Percentiles rank a stretch among this genome's conserved stretches.
phyloP scores from a whole-genome alignment of 2,113 vertebrate genomes.

The Hemicordylus capensis region DNA sequence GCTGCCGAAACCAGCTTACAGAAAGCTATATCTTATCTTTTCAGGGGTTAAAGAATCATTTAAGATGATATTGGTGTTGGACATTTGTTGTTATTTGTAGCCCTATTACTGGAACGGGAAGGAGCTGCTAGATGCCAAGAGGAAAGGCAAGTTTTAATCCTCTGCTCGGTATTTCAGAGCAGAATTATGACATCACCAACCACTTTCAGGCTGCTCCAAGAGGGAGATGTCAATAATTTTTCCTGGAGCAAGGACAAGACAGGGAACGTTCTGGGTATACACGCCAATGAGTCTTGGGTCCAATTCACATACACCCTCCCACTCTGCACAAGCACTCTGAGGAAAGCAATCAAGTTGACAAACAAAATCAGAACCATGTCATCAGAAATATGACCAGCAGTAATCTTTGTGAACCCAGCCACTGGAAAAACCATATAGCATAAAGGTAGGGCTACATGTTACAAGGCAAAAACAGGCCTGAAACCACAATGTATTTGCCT shows the following conservation, averaged over 20 bases:
- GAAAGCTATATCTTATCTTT: neutral
- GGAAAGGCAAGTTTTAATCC: neutral
- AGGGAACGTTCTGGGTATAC: neutral
- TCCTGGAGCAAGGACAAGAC: neutral
- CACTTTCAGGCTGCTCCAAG: rapidly evolving
- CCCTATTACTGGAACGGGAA: neutral
- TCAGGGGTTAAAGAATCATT: neutral
- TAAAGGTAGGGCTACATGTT: neutral
- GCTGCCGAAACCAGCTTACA: neutral
- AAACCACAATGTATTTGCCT: no score
- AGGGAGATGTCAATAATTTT: slow-evolving; percentile 4
- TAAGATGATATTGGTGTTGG: neutral
- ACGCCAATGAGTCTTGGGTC: neutral
- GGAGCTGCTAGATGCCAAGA: neutral
- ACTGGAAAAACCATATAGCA: neutral
- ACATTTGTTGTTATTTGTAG: neutral
- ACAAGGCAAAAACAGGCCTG: neutral
- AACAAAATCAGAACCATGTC: neutral
- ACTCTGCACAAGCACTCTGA: neutral
- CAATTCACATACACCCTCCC: neutral
- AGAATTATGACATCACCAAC: neutral
- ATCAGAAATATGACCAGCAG: neutral
- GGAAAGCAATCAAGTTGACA: neutral
- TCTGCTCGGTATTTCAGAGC: neutral
- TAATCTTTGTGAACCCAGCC: neutral